Percentiles rank a stretch among this genome's conserved stretches.
Evolutionary conservation across 2,888 invertebrate species (phyloP).

Genomic region (Notodonta dromedarius): DNA sequence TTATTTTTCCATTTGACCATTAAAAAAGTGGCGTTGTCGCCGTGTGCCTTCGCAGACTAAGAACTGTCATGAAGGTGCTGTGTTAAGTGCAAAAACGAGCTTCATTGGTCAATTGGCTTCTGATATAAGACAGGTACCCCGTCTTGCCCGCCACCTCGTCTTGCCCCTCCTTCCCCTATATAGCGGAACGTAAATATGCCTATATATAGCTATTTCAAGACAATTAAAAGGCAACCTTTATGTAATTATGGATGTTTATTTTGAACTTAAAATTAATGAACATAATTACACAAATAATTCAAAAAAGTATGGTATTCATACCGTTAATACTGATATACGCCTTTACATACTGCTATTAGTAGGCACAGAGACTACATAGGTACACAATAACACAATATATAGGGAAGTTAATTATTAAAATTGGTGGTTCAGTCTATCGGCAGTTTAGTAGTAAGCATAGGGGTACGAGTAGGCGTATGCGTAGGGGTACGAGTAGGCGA

Average conservation of each 20-base stretch:
- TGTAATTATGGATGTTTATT: background rate
- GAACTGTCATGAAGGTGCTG: too few relatives aligned
- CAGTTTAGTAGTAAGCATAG: constrained; percentile 57
- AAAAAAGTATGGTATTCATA: constrained; percentile 7
- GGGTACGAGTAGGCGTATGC: constrained; percentile 74
- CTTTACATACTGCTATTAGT: constrained; percentile 6
- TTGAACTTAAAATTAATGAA: constrained; percentile 8
- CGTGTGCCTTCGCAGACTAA: too few relatives aligned
- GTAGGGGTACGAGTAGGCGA: constrained; percentile 72
- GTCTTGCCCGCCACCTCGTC: too few relatives aligned
- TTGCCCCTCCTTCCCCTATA: too few relatives aligned
- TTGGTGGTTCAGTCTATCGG: background rate
- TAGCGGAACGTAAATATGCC: too few relatives aligned
- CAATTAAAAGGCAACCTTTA: background rate
- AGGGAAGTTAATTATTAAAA: constrained; percentile 3
- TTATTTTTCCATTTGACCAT: too few relatives aligned
- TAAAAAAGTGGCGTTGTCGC: too few relatives aligned
- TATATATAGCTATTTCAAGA: too few relatives aligned
- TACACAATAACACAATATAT: constrained; percentile 4
- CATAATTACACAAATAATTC: constrained; percentile 18
- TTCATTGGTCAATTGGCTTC: too few relatives aligned
- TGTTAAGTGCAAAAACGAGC: too few relatives aligned
- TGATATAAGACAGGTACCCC: too few relatives aligned
- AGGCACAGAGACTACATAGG: constrained; percentile 3
- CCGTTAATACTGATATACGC: constrained; percentile 14